Evolutionary conservation across 1,140 invertebrate species (phyloP).

Genomic region (Meloidogyne floridensis): DNA sequence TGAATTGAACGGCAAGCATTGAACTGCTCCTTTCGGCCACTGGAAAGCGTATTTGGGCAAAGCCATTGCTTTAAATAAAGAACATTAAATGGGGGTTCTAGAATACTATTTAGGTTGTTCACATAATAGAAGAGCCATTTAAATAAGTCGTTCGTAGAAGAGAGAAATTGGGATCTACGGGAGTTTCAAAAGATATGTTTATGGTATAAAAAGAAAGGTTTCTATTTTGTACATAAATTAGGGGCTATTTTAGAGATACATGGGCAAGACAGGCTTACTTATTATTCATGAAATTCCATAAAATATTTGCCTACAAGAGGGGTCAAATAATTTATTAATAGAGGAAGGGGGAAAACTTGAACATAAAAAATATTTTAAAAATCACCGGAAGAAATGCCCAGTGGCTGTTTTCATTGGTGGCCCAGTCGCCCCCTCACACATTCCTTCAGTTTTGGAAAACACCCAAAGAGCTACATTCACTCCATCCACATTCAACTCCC

Average conservation of each 20-base stretch:
- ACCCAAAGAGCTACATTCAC: constrained; percentile 56
- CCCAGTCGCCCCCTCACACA: constrained; percentile 57
- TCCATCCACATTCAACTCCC: constrained; percentile 58
- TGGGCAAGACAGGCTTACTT: too few relatives aligned
- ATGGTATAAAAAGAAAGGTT: too few relatives aligned
- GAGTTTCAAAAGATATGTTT: too few relatives aligned
- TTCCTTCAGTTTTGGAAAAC: constrained; percentile 47
- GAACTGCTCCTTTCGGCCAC: constrained; percentile 57
- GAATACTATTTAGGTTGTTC: too few relatives aligned
- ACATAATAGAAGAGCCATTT: too few relatives aligned
- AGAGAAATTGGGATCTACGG: too few relatives aligned
- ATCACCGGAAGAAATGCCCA: constrained; percentile 62
- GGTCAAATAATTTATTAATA: background rate
- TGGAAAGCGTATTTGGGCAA: constrained; percentile 54
- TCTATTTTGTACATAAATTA: too few relatives aligned
- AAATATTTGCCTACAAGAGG: background rate
- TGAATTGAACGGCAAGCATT: constrained; percentile 57
- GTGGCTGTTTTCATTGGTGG: constrained; percentile 35
- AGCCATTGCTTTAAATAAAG: constrained; percentile 55
- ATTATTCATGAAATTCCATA: too few relatives aligned
- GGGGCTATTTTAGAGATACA: too few relatives aligned
- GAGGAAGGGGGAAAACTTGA: background rate
- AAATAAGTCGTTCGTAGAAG: too few relatives aligned
- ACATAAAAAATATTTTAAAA: constrained; percentile 22
- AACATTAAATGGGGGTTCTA: background rate